Conservation (phyloP, 2,113 vertebrate genomes). For the Naja naja region DNA sequence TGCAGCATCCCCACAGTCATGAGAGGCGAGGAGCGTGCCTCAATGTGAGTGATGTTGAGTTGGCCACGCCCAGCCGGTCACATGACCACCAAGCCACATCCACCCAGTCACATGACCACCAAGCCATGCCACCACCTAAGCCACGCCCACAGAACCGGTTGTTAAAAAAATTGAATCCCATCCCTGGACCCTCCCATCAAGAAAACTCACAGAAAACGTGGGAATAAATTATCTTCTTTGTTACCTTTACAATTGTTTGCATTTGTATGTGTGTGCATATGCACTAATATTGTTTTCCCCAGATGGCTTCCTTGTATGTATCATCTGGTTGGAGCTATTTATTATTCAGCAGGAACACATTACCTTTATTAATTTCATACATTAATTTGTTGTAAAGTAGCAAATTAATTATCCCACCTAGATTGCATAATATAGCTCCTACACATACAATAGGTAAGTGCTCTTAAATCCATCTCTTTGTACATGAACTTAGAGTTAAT, state of each 20-base stretch:
- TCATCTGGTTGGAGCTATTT: background rate
- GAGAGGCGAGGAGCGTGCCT: too few relatives aligned
- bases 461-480: constrained; percentile 3
- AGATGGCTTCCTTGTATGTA: background rate
- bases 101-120: too few relatives aligned
- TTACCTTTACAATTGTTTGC: too few relatives aligned
- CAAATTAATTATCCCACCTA: background rate
- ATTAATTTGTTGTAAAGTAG: background rate
- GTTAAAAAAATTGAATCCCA: too few relatives aligned
- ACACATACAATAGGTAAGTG: background rate
- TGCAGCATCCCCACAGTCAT: too few relatives aligned
- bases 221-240: background rate
- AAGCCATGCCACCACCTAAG: too few relatives aligned
- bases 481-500: constrained; percentile 17
- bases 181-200: background rate
- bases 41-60: too few relatives aligned
- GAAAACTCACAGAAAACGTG: background rate
- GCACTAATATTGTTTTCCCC: background rate
- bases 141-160: too few relatives aligned
- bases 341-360: background rate
- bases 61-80: too few relatives aligned
- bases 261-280: too few relatives aligned
- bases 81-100: too few relatives aligned
- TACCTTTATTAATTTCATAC: too few relatives aligned
- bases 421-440: background rate